Base-by-base conservation (phyloP, 2,888 invertebrate genomes). In the Lottia gigantea region DNA sequence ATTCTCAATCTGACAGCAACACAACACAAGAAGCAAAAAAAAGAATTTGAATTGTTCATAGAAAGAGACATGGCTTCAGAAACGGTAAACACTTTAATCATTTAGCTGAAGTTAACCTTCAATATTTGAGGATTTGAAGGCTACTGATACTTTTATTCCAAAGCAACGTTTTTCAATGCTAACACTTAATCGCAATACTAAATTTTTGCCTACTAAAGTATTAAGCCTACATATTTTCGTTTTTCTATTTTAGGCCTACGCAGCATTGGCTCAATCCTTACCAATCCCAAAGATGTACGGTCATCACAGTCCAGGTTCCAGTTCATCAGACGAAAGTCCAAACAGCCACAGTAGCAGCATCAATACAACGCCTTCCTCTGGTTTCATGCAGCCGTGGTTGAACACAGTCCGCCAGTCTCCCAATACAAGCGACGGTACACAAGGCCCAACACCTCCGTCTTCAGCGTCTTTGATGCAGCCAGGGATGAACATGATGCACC, bases 401-500 rank as follows among this genome's bases (percentile, higher is more conserved):
- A 55, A 23, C 23, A 23, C 55, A 2, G 55, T 23, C 3, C 40
- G 40, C 11, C 19, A 23, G 19, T 55, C 55, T 12, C 55, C 55
- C 14, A 23, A 11, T 55, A 23, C 19, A 12, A 55, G 19, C 19
- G 19, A n/a, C 23, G 12, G 19, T n/a, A 19, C n/a, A 23, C 55
- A 19, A 11, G 55, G 55, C 4, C 55, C 55, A 12, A 55, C 55
- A 55, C 55, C 55, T 12, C 55, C 55, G 2, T 23, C 19, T 23
- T 55, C 55, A 2, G 19, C 55, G 0, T 55, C 55, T 19, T 12
- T 55, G 14, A 55, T 55, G 55, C 55, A 55, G 14, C 19, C 19
- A 8, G 19, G 23, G 23, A 55, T 55, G 55, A 55, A 55, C 55
- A 55, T 55, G 55, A 55, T 55, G 55, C 55, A 55, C 8, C 55